Evolutionary conservation across 2,113 vertebrate species (phyloP), one percentile per base, ranked within the genome.

Genomic region (Pluvianellus socialis): DNA sequence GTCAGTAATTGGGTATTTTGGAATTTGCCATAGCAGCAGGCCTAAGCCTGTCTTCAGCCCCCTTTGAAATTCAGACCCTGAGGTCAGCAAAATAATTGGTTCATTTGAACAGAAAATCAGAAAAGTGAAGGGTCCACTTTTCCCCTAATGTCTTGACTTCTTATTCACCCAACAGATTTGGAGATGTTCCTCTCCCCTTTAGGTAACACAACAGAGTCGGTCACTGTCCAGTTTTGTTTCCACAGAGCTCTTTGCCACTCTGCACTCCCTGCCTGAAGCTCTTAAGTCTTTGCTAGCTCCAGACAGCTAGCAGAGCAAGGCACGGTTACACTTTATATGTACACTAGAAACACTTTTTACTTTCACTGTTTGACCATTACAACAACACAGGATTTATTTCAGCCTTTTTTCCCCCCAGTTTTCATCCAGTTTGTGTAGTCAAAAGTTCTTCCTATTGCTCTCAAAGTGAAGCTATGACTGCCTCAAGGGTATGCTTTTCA

Each of bases 1-100:
- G 98, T 99, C 98, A 99, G 98, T 99, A 98, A 99, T 98, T 98
- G 97, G 98, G 97, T 98, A 97, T 96, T 94, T 88, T 97, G 97
- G 97, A 98, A 94, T 98, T 98, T 98, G 96, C 95, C 94, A 82
- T 91, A 97, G 96, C 98, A 98, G 98, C 99, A 99, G 98, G 99
- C 97, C 98, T 97, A 97, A 98, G 98, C 99, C 98, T 99, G 99
- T 98, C 98, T 97, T 98, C 96, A 97, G 97, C 79, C 91, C 90
- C 97, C 98, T 98, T 98, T 98, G 97, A 98, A 98, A 98, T 98
- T 96, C 35, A 90, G 97, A 97, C 98, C 95, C 97, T 94, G 95
- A 97, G 98, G 98, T 98, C 98, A 98, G 95, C 88, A 96, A 98
- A 98, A 98, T 98, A 97, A 97, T 98, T 98, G 96, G 92, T 96